Percentiles rank a stretch among this genome's conserved stretches.
Evolutionary conservation across 2,888 invertebrate genomes (phyloP).

Genomic region (Dinocampus coccinellae): DNA sequence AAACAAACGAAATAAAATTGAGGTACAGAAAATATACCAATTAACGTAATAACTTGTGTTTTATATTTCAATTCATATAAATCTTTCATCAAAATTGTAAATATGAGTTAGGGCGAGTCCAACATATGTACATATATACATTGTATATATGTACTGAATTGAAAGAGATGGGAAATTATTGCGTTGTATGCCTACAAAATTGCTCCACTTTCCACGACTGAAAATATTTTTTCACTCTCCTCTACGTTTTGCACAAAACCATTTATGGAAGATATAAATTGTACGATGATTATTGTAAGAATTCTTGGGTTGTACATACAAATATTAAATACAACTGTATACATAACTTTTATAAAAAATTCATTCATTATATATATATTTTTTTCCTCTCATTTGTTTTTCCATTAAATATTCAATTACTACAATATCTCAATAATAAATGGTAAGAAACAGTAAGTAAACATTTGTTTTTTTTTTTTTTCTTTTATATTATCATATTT

Average conservation of each 20-base stretch:
- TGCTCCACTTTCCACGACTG: conserved; percentile 6
- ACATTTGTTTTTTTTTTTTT: too few species aligned
- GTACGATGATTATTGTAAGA: background rate
- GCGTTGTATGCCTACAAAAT: background rate
- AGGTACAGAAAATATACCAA: background rate
- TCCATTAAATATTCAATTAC: too few species aligned
- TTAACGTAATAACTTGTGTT: background rate
- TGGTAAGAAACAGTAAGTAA: too few species aligned
- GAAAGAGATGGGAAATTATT: background rate
- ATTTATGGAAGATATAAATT: background rate
- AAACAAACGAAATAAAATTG: background rate
- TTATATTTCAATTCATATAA: background rate
- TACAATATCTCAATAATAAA: too few species aligned
- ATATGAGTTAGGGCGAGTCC: background rate
- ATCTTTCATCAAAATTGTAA: background rate
- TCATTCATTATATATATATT: too few species aligned
- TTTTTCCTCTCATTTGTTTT: too few species aligned
- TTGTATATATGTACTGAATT: background rate
- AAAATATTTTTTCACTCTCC: background rate
- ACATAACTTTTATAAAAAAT: too few species aligned
- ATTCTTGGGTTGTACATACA: background rate
- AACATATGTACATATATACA: background rate
- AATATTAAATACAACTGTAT: too few species aligned
- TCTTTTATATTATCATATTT: too few species aligned
- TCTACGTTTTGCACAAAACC: background rate